phyloP scores from a whole-genome alignment of 2,113 vertebrate species.

The Esox niger region DNA sequence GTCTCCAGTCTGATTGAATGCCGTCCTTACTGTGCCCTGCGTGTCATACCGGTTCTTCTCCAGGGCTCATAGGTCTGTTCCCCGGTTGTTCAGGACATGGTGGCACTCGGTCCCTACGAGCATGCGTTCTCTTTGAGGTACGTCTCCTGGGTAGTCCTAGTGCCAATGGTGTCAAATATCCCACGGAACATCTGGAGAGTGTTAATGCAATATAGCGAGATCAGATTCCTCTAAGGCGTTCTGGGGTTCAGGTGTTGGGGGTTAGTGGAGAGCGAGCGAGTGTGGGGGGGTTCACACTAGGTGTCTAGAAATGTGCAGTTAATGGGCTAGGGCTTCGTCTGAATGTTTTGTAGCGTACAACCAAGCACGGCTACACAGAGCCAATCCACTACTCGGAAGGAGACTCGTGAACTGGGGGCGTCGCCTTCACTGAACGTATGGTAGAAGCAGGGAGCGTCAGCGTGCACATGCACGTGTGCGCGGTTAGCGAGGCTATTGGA shows the following conservation, averaged over 20 bases:
- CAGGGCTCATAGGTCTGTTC: too few species aligned
- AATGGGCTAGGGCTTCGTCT: conserved; percentile 26
- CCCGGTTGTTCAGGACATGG: conserved; percentile 48
- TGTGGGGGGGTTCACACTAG: conserved; percentile 1
- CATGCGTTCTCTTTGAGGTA: conserved; percentile 2
- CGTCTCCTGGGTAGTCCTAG: conserved; percentile 6
- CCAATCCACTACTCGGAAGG: conserved; percentile 34
- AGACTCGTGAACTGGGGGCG: conserved; percentile 49
- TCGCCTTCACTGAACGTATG: background rate
- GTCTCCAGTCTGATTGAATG: background rate
- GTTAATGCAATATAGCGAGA: conserved; percentile 61
- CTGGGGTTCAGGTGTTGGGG: conserved; percentile 29
- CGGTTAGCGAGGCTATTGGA: conserved; percentile 22
- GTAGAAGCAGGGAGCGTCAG: too few species aligned
- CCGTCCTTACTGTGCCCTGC: background rate
- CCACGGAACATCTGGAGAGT: conserved; percentile 63
- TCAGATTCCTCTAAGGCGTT: conserved; percentile 54
- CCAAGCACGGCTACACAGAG: conserved; percentile 9
- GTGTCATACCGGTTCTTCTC: background rate
- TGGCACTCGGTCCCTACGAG: conserved; percentile 19
- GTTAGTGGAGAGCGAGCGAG: background rate
- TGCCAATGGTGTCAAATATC: conserved; percentile 52
- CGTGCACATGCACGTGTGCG: too few species aligned
- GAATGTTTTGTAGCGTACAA: conserved; percentile 12
- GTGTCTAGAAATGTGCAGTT: conserved; percentile 21